Evolutionary conservation across 2,888 invertebrate genomes (phyloP), one percentile per base, ranked within the genome.

Genomic region (Temnothorax ravouxi): DNA sequence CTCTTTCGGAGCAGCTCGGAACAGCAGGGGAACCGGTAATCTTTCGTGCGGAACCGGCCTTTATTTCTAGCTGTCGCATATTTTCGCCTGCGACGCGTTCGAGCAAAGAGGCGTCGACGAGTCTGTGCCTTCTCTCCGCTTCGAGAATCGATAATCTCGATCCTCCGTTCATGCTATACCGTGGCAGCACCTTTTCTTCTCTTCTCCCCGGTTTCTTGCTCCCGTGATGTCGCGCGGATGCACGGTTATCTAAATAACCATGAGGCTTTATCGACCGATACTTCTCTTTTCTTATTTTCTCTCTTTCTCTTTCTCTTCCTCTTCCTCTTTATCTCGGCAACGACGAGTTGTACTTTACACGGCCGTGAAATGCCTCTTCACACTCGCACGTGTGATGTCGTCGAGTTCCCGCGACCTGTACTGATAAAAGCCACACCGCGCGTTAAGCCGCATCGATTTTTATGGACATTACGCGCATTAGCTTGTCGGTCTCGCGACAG

Each of bases 101-200:
- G 72, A 59, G 77, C 34, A 59, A 72, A 64, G 76, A 67, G 67
- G 59, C 29, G 56, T 66, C 64, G 83, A 52, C 62, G 56, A 66
- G 80, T 61, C 54, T 62, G 52, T 29, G 69, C 69, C 61, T 52
- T 47, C 21, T 62, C 69, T 69, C 56, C 75, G 41, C 79, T 66
- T 76, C 77, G 76, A 67, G 54, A 86, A 89, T 90, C 88, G 87
- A 88, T 89, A 88, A 87, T 90, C 86, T 87, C 84, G 86, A 88
- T 88, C 62, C 71, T 77, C 76, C 52, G 29, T 67, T 77, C 54
- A 50, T 61, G 72, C 56, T 59, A 72, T 34, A 8, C 11, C 29
- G 21, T 44, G 52, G 18, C 61, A 66, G 34, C 66, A 38, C 21
- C 61, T 25, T 67, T 52, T 71, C 54, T 80, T 64, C 47, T 34